Evolutionary conservation across 37 sponge, comb jelly and placozoan species (phyloP).

Genomic region (Mnemiopsis leidyi): DNA sequence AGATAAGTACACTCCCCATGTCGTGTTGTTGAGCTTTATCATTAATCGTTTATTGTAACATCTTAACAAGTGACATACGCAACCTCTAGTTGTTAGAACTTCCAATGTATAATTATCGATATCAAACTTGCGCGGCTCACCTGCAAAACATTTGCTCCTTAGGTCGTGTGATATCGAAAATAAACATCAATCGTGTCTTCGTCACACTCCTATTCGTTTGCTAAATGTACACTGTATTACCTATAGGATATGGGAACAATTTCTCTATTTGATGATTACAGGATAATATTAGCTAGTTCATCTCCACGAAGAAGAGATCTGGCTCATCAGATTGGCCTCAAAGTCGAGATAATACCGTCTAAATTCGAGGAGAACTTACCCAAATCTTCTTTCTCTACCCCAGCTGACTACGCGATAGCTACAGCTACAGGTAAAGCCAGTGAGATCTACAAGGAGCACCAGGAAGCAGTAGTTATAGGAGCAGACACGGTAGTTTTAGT

Average conservation of each 20-base stretch:
- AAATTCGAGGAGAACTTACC: slow-evolving; percentile 53
- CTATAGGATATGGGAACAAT: not conserved
- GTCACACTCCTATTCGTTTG: no score
- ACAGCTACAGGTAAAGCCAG: slow-evolving; percentile 42
- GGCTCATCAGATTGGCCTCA: not conserved
- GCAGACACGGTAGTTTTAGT: slow-evolving; percentile 36
- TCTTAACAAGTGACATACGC: no score
- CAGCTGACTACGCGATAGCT: not conserved
- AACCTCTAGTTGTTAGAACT: no score
- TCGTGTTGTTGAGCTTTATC: no score
- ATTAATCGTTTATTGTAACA: no score
- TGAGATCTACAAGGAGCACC: not conserved
- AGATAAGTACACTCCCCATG: no score
- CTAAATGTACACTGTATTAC: no score
- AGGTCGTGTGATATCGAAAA: no score
- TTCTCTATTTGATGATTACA: not conserved
- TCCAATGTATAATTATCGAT: no score
- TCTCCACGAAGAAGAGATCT: not conserved
- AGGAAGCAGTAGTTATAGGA: slow-evolving; percentile 22
- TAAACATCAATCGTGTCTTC: no score
- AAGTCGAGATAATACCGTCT: slow-evolving; percentile 35
- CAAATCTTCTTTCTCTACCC: slow-evolving; percentile 16
- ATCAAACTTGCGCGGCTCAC: no score
- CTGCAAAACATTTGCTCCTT: no score
- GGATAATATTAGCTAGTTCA: slow-evolving; percentile 30